Conservation (phyloP, 2,113 vertebrate species). For the Propithecus coquereli region DNA sequence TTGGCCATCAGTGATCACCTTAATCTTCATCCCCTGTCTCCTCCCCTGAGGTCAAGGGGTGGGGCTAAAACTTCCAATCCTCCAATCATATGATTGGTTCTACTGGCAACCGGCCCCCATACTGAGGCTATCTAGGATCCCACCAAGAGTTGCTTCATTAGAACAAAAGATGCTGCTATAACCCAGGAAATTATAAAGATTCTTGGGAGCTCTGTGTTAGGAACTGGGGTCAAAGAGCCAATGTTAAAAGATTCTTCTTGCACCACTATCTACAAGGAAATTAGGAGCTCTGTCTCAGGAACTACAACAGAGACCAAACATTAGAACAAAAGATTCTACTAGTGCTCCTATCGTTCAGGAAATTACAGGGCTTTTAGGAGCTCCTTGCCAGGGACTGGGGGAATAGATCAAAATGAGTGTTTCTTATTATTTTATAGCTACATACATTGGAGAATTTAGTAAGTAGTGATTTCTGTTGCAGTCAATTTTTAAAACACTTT, state of each 20-base stretch:
- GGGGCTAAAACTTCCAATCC: not conserved
- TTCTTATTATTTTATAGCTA: not conserved
- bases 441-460: not conserved
- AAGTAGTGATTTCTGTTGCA: not conserved
- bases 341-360: not conserved
- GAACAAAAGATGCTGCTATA: not conserved
- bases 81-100: not conserved
- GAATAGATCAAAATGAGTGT: not conserved
- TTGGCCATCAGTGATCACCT: not conserved
- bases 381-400: not conserved
- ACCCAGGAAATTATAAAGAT: not conserved
- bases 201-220: not conserved
- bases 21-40: not conserved
- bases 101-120: not conserved
- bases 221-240: not conserved
- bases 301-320: not conserved
- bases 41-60: not conserved
- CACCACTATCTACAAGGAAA: not conserved
- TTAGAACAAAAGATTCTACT: not conserved
- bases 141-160: not conserved
- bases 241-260: not conserved
- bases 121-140: not conserved
- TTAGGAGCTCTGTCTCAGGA: not conserved
- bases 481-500: not conserved
- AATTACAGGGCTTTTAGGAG: not conserved